Evolutionary conservation across 2,113 vertebrate species (phyloP), one percentile per base, ranked within the genome.

Genomic region (Sebastes schlegelii): DNA sequence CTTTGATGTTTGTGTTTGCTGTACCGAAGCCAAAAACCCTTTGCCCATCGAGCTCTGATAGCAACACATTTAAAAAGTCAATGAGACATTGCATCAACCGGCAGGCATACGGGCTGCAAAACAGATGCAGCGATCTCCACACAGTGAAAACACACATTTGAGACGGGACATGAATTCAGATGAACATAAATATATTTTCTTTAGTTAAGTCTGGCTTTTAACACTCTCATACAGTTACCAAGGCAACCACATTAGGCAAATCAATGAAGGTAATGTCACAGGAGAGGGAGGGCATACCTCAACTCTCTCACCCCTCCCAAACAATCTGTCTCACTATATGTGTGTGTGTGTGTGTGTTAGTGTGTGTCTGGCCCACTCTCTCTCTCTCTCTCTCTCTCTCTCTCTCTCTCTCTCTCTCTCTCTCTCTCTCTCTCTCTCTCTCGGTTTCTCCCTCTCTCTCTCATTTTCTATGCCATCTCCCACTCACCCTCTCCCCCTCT

Each of bases 181-280:
- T 23, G 8, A 64, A 79, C 73, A 83, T 77, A 72, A 80, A 88
- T 63, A 57, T 74, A 51, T 67, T 67, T 86, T 82, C 68, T 82
- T 77, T 75, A 84, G 83, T 92, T 92, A 90, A 87, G 91, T 89
- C 65, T 0, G 83, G 87, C 86, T 93, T 93, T 93, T 94, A 96
- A 94, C 87, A 90, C 90, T 92, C 78, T 90, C 85, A 86, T 89
- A 86, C 92, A 23, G 94, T 96, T 94, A 93, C 95, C 94, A 83
- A 92, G 94, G 96, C 91, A 96, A 96, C 96, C 85, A 86, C 94
- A 95, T 96, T 95, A 95, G 95, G 94, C 94, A 96, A 95, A 96
- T 97, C 95, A 93, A 96, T 96, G 91, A 86, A 95, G 91, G 93
- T 95, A 95, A 95, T 96, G 94, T 95, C 93, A 95, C 92, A 93